A percentile compares a stretch with the other conserved stretches of the same genome.
Evolutionary conservation across 2,797 vertebrate genomes (phyloP).

Genomic region (Rhadinocentrus ornatus): DNA sequence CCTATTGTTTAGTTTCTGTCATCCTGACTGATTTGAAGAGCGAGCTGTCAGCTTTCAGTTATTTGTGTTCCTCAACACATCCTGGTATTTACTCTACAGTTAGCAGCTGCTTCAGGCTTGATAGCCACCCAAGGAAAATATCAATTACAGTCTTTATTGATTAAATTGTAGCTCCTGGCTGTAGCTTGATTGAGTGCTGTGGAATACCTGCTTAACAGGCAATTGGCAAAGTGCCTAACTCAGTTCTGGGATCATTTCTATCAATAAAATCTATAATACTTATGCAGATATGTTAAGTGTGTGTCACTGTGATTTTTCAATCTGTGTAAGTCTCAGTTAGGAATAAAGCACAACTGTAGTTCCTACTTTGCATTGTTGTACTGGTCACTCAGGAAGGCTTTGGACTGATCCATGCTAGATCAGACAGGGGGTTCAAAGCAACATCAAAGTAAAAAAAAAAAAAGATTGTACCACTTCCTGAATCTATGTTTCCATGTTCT

Average conservation of each 20-base stretch:
- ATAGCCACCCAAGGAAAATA: constrained; percentile 43
- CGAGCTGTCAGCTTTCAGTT: not conserved
- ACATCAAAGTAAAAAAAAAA: not conserved
- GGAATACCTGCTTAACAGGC: constrained; percentile 71
- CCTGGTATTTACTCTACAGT: constrained; percentile 30
- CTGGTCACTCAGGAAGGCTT: constrained; percentile 25
- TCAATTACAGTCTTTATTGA: constrained; percentile 57
- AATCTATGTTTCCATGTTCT: not conserved
- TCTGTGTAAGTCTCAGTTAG: constrained; percentile 39
- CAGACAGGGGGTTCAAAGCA: not conserved
- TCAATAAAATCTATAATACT: constrained; percentile 77
- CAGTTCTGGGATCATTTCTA: constrained; percentile 70
- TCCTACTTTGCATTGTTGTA: constrained; percentile 1
- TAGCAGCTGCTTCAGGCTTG: constrained; percentile 32
- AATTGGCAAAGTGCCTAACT: constrained; percentile 70
- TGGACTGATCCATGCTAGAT: constrained; percentile 17
- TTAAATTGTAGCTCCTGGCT: constrained; percentile 56
- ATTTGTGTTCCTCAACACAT: constrained; percentile 14
- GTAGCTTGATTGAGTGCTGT: constrained; percentile 61
- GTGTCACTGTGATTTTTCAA: constrained; percentile 61
- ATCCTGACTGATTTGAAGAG: constrained; percentile 4
- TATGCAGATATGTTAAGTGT: constrained; percentile 59
- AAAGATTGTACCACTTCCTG: too few relatives aligned
- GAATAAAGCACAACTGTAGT: constrained; percentile 21
- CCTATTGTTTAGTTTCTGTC: constrained; percentile 17